Base-by-base conservation (phyloP, 2,797 vertebrate genomes). In the Australoheros facetus region DNA sequence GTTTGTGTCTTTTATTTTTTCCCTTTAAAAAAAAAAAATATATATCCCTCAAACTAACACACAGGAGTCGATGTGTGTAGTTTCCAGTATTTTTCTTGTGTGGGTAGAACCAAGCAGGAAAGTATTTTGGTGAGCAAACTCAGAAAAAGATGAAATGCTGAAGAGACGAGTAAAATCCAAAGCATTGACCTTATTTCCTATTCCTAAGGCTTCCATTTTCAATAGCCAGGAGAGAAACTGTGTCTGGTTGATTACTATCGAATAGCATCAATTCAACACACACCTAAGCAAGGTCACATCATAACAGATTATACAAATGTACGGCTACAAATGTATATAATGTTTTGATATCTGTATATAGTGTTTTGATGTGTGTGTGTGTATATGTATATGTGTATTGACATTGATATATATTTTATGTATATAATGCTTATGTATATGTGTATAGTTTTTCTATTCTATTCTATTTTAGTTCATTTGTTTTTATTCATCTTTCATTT, bases 11-110 rank as follows among this genome's bases (percentile, higher is more conserved):
- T 26, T 30, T n/a, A 16, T 66, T 66, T 66, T 48, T 28, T 28
- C 62, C 32, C 3, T 34, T 32, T 32, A 7, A 32, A 32, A 7
- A 32, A 32, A 7, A 32, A 32, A 1, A 32, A 2, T 6, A 3
- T 42, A 19, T 19, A 23, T 28, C 14, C 62, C 39, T 12, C 39
- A 66, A 66, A 51, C 16, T 48, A 45, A 51, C 45, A 69, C 48
- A 69, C 64, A 69, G 64, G 17, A 51, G 64, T 69, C 16, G 2
- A 3, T 48, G 62, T 69, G 62, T 12, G 42, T 30, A n/a, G 42
- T 30, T 69, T 51, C 64, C 45, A 69, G 16, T 69, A 51, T 69
- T 69, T 51, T 51, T 69, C 26, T 69, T 51, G 23, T 69, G 64
- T 19, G 64, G 64, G 26, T 51, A 51, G 45, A 51, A 51, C 64